Percentiles rank a stretch among this genome's conserved stretches.
These are phyloP conservation scores for Thera britannica DNA, from an alignment of 2,888 invertebrate species.

Conservation along the genomic window DNA sequence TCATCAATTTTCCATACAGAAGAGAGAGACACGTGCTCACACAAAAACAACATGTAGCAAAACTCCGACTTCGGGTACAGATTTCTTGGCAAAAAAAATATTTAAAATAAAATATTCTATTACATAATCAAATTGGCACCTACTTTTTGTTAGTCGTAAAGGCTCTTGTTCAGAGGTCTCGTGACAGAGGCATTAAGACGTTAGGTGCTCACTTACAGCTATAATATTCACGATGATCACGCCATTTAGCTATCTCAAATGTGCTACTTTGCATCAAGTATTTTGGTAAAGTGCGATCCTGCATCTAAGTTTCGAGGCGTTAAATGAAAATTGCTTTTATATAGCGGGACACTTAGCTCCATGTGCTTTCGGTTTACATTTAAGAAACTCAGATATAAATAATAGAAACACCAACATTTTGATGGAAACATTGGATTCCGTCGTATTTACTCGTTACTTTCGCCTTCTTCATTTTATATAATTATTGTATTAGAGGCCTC, in stretches of 20 bases:
- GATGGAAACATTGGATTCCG: too few relatives aligned
- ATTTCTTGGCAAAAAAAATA: too few relatives aligned
- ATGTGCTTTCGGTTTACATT: conserved; percentile 18
- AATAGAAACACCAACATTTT: neutral
- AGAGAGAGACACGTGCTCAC: too few relatives aligned
- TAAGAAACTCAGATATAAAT: neutral
- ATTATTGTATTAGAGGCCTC: too few relatives aligned
- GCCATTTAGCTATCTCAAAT: conserved; percentile 41
- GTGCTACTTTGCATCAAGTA: conserved; percentile 37
- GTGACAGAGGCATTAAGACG: conserved; percentile 38
- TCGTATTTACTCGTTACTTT: too few relatives aligned
- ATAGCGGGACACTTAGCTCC: conserved; percentile 19
- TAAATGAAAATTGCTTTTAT: conserved; percentile 36
- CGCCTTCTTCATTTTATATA: too few relatives aligned
- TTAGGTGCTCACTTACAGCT: conserved; percentile 35
- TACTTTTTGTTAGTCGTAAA: conserved; percentile 20
- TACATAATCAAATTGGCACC: conserved; percentile 12
- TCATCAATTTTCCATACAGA: too few relatives aligned
- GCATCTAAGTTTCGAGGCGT: conserved; percentile 31
- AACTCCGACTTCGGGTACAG: too few relatives aligned
- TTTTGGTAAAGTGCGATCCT: conserved; percentile 32
- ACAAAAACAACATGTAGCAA: too few relatives aligned
- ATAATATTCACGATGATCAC: conserved; percentile 42
- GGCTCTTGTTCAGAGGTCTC: conserved; percentile 29
- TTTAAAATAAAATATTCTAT: conserved; percentile 12